Conservation (phyloP, 2,797 vertebrate species). For the Thripadectes ignobilis region DNA sequence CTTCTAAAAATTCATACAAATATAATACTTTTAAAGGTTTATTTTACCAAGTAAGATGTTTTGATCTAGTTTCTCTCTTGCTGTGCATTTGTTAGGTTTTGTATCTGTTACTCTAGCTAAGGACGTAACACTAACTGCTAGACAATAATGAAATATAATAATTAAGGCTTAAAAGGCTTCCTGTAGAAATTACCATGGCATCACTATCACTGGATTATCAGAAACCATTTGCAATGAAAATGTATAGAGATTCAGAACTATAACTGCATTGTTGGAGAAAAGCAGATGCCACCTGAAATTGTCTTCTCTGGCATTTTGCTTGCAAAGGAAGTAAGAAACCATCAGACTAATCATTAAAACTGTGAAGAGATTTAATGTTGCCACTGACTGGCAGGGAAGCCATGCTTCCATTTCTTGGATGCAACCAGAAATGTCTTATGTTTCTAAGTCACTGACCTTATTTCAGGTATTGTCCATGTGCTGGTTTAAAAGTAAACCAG, state of each 20-base stretch:
- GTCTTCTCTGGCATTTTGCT: conserved; percentile 4
- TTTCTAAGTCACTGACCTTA: neutral
- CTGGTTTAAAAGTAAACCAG: no score
- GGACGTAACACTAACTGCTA: neutral
- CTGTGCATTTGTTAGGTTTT: neutral
- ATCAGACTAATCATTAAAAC: neutral
- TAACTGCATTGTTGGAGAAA: neutral
- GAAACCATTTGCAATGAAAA: neutral
- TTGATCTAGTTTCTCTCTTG: neutral
- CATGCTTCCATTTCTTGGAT: neutral
- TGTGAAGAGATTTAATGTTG: neutral
- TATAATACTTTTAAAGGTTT: neutral
- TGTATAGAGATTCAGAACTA: neutral
- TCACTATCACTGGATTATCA: neutral
- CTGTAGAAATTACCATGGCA: neutral
- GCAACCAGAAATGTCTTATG: neutral
- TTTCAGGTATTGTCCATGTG: neutral
- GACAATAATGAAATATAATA: neutral
- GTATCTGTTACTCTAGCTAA: neutral
- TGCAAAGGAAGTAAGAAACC: neutral
- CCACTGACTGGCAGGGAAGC: neutral
- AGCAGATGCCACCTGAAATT: neutral
- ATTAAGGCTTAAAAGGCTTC: neutral
- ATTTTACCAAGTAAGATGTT: neutral
- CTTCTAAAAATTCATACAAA: neutral